These are phyloP conservation scores for Scrobipalpa costella DNA, from an alignment of 2,888 invertebrate genomes.

Conservation along the genomic window DNA sequence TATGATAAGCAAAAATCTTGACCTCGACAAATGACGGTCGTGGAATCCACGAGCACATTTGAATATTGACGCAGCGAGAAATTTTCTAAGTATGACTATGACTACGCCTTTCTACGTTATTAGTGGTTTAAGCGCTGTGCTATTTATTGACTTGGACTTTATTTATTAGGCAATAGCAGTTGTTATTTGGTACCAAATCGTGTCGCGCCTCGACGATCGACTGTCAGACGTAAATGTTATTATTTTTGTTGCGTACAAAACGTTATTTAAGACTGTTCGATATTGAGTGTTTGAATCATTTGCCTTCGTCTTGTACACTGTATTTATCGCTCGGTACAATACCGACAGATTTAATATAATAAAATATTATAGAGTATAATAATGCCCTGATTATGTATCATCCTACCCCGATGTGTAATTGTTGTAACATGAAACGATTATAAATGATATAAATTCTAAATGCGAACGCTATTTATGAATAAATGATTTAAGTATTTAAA, in stretches of 20 bases:
- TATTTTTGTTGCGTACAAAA: conserved; percentile 76
- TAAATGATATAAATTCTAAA: conserved; percentile 64
- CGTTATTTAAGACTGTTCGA: conserved; percentile 77
- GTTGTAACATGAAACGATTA: conserved; percentile 59
- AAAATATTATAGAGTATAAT: conserved; percentile 52
- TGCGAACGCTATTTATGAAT: conserved; percentile 76
- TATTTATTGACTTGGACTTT: conserved; percentile 8
- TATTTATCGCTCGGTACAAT: conserved; percentile 63
- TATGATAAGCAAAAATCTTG: neutral
- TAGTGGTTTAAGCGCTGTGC: neutral
- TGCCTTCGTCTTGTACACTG: conserved; percentile 58
- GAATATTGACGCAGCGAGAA: neutral
- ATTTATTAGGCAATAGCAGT: neutral
- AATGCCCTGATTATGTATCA: conserved; percentile 52
- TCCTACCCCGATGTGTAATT: conserved; percentile 69
- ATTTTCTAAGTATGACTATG: neutral
- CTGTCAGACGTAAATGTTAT: conserved; percentile 53
- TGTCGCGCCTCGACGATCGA: conserved; percentile 40
- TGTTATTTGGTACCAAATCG: conserved; percentile 11
- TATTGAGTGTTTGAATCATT: conserved; percentile 71
- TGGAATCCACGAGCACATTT: neutral
- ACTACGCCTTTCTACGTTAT: conserved; percentile 1
- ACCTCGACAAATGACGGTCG: neutral
- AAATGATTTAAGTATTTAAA: conserved; percentile 71
- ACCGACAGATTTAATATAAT: conserved; percentile 27